phyloP scores from a whole-genome alignment of 2,888 invertebrate genomes.

The Ptilodon capucinus region DNA sequence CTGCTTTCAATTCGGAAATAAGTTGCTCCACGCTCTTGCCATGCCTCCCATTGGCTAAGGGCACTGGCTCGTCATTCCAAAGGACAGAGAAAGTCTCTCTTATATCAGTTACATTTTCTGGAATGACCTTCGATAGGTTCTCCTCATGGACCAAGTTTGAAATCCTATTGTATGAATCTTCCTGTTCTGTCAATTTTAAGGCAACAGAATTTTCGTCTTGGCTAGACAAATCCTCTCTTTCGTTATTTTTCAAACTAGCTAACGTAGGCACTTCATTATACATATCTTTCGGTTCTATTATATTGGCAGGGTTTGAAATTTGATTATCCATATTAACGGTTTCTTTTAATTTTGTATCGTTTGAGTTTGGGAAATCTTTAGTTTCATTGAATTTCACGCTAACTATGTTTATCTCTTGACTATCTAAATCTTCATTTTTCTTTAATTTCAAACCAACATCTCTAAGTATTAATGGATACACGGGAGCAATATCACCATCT shows the following conservation, averaged over 20 bases:
- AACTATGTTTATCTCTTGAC: conserved; percentile 4
- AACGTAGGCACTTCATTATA: no score
- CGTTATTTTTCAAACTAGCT: background rate
- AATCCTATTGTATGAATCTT: background rate
- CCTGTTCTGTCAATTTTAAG: no score
- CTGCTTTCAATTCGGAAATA: conserved; percentile 28
- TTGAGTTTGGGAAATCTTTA: background rate
- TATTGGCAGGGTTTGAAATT: no score
- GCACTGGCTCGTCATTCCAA: conserved; percentile 12
- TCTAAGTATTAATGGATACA: background rate
- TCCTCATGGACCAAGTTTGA: conserved; percentile 8
- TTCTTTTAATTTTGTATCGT: background rate
- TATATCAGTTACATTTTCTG: conserved; percentile 14
- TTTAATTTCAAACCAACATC: background rate
- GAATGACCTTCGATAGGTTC: background rate
- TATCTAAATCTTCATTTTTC: background rate
- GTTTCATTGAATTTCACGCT: background rate
- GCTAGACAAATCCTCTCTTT: background rate
- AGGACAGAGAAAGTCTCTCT: conserved; percentile 19
- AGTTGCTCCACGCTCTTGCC: conserved; percentile 1
- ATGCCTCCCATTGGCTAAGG: background rate
- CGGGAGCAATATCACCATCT: background rate
- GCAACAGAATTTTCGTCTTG: background rate
- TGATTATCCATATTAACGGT: conserved; percentile 16
- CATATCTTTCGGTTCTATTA: no score